Percentiles rank a stretch among this genome's conserved stretches.
phyloP scores from a whole-genome alignment of 2,888 invertebrate genomes.

The Vesta saturnalis region DNA sequence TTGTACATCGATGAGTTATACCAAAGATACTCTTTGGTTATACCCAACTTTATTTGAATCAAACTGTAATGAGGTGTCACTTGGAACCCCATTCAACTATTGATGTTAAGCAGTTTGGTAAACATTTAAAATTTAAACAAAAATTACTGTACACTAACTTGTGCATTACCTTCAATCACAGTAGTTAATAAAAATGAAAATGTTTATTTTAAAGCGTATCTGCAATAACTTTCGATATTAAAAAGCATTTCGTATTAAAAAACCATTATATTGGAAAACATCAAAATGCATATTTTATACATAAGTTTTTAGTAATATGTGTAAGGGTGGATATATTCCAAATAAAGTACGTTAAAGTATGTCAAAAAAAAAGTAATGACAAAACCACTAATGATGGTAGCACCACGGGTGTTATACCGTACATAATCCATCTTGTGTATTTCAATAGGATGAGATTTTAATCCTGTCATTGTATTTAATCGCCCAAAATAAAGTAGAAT shows the following conservation, averaged over 20 bases:
- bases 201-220: no score
- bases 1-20: no score
- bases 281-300: neutral
- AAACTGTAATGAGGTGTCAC: no score
- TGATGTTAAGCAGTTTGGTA: no score
- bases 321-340: neutral
- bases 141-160: no score
- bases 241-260: neutral
- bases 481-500: slow-evolving; percentile 26
- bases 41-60: no score
- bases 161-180: no score
- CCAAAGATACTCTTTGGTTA: no score
- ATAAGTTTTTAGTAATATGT: neutral
- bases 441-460: slow-evolving; percentile 61
- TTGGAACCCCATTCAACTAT: no score
- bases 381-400: slow-evolving; percentile 53
- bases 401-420: slow-evolving; percentile 53
- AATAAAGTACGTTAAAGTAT: slow-evolving; percentile 16
- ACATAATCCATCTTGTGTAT: slow-evolving; percentile 60
- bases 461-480: slow-evolving; percentile 57
- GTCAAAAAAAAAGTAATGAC: slow-evolving; percentile 29
- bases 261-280: neutral
- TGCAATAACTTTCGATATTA: no score
- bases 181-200: no score
- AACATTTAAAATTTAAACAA: no score